These are phyloP conservation scores for Anoplopoma fimbria DNA, from an alignment of 2,113 vertebrate genomes.

Conservation along the genomic window DNA sequence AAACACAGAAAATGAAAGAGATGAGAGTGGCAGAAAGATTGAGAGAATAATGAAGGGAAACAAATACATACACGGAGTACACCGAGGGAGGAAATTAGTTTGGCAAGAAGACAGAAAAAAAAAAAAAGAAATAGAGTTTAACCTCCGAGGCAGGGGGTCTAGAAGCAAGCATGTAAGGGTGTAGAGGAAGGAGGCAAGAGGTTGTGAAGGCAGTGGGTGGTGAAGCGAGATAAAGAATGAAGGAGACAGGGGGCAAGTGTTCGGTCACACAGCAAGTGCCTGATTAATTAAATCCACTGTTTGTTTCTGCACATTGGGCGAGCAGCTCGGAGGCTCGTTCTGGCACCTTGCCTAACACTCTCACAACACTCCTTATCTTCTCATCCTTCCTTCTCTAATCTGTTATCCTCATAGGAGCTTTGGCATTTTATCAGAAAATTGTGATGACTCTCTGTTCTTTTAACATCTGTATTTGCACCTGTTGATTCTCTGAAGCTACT, in stretches of 20 bases:
- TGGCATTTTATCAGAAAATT: constrained; percentile 8
- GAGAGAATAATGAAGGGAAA: not conserved
- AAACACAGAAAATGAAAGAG: constrained; percentile 16
- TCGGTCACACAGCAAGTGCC: constrained; percentile 64
- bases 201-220: constrained; percentile 31
- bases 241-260: constrained; percentile 70
- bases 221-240: constrained; percentile 51
- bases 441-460: not conserved
- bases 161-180: constrained; percentile 19
- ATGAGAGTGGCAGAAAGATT: constrained; percentile 8
- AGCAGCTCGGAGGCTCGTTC: constrained; percentile 46
- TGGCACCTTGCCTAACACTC: constrained; percentile 48
- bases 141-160: constrained; percentile 31
- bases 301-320: constrained; percentile 54
- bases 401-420: constrained; percentile 15
- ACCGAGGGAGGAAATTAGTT: constrained; percentile 18
- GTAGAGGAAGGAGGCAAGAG: constrained; percentile 22
- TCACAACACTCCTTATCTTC: constrained; percentile 10
- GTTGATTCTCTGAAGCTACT: not conserved
- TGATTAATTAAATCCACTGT: constrained; percentile 76
- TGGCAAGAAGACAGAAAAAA: constrained; percentile 1
- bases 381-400: constrained; percentile 23
- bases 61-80: not conserved
- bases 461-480: not conserved
- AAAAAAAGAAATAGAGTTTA: constrained; percentile 13